Conservation (phyloP, 2,888 invertebrate species). For the Biston stratarius region DNA sequence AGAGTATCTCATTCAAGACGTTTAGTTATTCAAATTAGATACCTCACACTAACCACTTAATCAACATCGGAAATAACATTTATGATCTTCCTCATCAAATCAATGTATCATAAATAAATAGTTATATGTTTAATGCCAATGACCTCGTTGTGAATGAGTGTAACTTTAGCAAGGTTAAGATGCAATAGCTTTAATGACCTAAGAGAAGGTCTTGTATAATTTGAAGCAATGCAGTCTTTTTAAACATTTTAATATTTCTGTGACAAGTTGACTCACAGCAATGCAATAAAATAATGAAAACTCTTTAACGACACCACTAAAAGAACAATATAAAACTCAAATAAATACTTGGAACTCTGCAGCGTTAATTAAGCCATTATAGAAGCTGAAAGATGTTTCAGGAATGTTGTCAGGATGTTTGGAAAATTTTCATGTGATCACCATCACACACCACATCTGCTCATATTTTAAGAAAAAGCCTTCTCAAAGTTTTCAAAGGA, state of each 20-base stretch:
- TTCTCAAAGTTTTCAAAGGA: too few relatives aligned
- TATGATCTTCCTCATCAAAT: background rate
- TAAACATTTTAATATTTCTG: background rate
- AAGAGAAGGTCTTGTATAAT: background rate
- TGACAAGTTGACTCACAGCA: background rate
- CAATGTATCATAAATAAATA: background rate
- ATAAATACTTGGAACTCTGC: too few relatives aligned
- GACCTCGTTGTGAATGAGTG: background rate
- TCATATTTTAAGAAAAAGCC: too few relatives aligned
- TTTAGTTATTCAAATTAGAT: slow-evolving; percentile 1
- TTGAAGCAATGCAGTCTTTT: background rate
- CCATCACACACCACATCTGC: too few relatives aligned
- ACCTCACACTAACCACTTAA: background rate
- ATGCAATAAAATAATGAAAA: too few relatives aligned
- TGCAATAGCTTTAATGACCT: background rate
- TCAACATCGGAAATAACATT: background rate
- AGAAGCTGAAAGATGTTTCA: too few relatives aligned
- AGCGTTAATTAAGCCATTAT: too few relatives aligned
- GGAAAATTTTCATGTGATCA: too few relatives aligned
- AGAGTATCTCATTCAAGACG: too few relatives aligned
- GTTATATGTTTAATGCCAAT: background rate
- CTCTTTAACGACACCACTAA: too few relatives aligned
- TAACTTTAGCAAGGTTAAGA: slow-evolving; percentile 3
- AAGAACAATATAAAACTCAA: too few relatives aligned
- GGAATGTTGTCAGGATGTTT: too few relatives aligned